Conservation (phyloP, 2,797 vertebrate species). For the Sebastes hubbsi region DNA sequence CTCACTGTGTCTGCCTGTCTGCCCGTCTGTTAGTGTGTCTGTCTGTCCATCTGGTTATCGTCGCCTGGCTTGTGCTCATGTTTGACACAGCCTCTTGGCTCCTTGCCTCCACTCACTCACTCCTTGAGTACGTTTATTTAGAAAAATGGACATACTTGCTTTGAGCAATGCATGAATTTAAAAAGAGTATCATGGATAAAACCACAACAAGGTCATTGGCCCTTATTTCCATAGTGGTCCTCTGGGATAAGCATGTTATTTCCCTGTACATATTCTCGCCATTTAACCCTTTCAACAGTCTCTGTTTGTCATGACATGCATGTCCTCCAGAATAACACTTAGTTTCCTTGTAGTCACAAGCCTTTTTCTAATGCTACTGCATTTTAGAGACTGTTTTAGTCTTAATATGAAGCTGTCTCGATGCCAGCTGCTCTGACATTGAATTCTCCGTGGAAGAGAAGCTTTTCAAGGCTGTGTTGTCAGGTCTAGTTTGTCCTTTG, state of each 20-base stretch:
- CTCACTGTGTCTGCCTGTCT: constrained; percentile 3
- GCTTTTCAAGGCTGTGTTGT: constrained; percentile 42
- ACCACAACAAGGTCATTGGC: not conserved
- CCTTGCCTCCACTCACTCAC: constrained; percentile 7
- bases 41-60: constrained; percentile 28
- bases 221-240: not conserved
- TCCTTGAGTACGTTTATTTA: not conserved
- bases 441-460: constrained; percentile 43
- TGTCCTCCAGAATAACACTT: constrained; percentile 25
- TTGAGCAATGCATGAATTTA: not conserved
- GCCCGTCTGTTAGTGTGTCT: constrained; percentile 19
- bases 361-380: constrained; percentile 9
- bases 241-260: not conserved
- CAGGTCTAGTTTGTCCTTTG: constrained; percentile 23
- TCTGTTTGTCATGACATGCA: constrained; percentile 26
- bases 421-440: constrained; percentile 50
- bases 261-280: not conserved
- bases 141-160: not conserved
- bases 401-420: constrained; percentile 35
- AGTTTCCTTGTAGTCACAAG: constrained; percentile 39
- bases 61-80: constrained; percentile 14
- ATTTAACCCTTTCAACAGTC: not conserved
- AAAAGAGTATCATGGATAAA: not conserved
- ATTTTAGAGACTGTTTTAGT: constrained; percentile 51
- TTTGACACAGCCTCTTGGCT: constrained; percentile 7